phyloP scores from a whole-genome alignment of 2,113 vertebrate genomes.

The Myotis yumanensis region DNA sequence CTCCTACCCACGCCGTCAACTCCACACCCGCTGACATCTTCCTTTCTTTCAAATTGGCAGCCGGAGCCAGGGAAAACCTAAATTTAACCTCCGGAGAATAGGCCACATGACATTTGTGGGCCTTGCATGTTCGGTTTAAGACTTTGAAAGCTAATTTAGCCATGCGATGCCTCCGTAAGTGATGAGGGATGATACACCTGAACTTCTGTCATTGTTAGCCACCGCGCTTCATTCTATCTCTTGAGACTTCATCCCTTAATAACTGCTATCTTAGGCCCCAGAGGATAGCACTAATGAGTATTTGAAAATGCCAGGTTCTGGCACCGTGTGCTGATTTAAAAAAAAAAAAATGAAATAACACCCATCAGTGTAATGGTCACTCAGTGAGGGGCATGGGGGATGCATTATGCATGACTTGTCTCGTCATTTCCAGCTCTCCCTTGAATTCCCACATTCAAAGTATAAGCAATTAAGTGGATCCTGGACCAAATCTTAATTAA shows the following conservation, averaged over 20 bases:
- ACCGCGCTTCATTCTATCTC: conserved; percentile 75
- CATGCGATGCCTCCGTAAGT: conserved; percentile 76
- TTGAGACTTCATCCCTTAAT: conserved; percentile 79
- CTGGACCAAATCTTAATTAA: conserved; percentile 75
- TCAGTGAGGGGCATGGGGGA: conserved; percentile 36
- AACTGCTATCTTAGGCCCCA: conserved; percentile 78
- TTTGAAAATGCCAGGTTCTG: conserved; percentile 84
- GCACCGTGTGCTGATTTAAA: conserved; percentile 26
- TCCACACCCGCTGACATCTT: conserved; percentile 82
- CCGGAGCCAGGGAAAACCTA: conserved; percentile 79
- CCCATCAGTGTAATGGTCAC: conserved; percentile 71
- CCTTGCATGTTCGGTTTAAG: conserved; percentile 83
- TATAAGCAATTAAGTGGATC: conserved; percentile 64
- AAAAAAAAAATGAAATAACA: conserved; percentile 68
- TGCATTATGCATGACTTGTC: conserved; percentile 53
- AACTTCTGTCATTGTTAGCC: conserved; percentile 83
- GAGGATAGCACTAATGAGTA: conserved; percentile 85
- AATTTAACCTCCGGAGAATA: conserved; percentile 87
- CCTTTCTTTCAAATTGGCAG: conserved; percentile 85
- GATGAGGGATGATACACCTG: conserved; percentile 80
- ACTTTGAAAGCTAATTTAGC: conserved; percentile 88
- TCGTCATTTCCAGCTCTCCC: conserved; percentile 44
- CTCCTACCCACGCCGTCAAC: conserved; percentile 76
- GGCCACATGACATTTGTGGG: conserved; percentile 82
- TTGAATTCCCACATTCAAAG: conserved; percentile 55